Percentiles rank a stretch among this genome's conserved stretches.
phyloP scores from a whole-genome alignment of 64 coral and sea anemone genomes.

The Pocillopora verrucosa region DNA sequence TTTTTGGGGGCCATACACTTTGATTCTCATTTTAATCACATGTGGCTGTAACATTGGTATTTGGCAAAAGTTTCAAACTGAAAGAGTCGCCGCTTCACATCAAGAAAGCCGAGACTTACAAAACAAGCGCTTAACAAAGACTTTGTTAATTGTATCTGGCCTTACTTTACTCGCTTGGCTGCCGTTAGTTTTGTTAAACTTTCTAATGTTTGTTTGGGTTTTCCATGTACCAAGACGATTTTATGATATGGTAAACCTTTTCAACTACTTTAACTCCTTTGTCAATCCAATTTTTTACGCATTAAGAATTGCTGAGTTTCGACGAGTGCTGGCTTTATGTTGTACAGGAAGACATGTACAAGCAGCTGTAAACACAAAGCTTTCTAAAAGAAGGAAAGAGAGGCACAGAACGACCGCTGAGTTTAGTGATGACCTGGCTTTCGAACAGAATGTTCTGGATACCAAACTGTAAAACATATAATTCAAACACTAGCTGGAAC shows the following conservation, averaged over 20 bases:
- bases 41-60: slow-evolving; percentile 1
- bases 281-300: not conserved
- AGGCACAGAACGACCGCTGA: not conserved
- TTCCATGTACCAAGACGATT: not conserved
- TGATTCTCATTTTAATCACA: not conserved
- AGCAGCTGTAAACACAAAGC: too few relatives aligned
- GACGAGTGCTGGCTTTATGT: not conserved
- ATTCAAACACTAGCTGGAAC: too few relatives aligned
- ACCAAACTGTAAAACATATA: too few relatives aligned
- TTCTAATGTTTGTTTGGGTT: not conserved
- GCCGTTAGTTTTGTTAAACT: not conserved
- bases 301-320: not conserved
- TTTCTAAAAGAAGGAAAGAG: not conserved
- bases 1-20: not conserved
- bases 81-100: not conserved
- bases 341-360: not conserved
- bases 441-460: too few relatives aligned
- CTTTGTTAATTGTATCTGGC: not conserved
- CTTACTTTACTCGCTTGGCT: not conserved
- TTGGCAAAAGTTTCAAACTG: not conserved
- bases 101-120: not conserved
- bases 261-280: not conserved
- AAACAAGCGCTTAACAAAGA: not conserved
- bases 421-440: too few relatives aligned
- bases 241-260: not conserved